Evolutionary conservation across 2,797 vertebrate species (phyloP).

Genomic region (Pangasius sanitwongsei): DNA sequence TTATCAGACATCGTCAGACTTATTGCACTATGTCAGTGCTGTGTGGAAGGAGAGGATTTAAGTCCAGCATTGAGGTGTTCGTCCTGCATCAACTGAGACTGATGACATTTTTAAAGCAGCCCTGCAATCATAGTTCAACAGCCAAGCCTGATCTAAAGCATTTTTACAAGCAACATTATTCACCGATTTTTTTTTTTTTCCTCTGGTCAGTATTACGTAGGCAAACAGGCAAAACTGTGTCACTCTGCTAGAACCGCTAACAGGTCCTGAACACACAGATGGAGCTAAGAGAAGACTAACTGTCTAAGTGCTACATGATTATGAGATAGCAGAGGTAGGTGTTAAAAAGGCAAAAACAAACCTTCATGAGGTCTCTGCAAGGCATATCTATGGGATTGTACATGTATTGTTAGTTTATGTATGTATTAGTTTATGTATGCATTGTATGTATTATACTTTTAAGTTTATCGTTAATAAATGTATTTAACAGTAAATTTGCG

Average conservation of each 20-base stretch:
- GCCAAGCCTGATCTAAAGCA: not conserved
- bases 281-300: not conserved
- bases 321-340: conserved; percentile 48
- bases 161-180: not conserved
- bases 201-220: conserved; percentile 3
- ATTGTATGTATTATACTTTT: not conserved
- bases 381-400: not conserved
- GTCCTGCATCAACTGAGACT: not conserved
- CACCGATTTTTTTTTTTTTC: not conserved
- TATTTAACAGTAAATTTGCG: not conserved
- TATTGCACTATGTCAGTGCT: not conserved
- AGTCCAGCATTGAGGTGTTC: conserved; percentile 15
- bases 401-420: conserved; percentile 1
- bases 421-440: not conserved
- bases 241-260: not conserved
- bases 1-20: not conserved
- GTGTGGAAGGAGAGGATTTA: not conserved
- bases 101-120: not conserved
- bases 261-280: not conserved
- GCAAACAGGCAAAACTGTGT: not conserved
- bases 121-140: not conserved
- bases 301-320: conserved; percentile 32
- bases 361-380: not conserved
- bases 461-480: not conserved
- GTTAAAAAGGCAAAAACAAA: conserved; percentile 29